phyloP scores from a whole-genome alignment of 2,888 invertebrate genomes.

The Agapostemon virescens region DNA sequence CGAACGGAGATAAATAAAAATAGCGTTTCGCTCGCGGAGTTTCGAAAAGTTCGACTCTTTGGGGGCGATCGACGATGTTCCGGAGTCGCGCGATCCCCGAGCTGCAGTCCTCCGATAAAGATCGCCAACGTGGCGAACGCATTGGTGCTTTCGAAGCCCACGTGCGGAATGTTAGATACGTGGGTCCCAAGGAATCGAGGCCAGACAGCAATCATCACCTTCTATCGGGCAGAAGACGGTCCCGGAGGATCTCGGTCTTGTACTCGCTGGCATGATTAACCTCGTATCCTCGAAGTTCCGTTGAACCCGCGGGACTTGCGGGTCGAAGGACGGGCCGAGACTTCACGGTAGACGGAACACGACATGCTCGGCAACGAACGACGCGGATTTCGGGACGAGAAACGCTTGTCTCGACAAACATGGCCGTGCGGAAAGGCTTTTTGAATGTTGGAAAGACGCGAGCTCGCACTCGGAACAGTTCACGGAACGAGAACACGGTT shows the following conservation, averaged over 20 bases:
- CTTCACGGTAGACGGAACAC: conserved; percentile 27
- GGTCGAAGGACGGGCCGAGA: conserved; percentile 3
- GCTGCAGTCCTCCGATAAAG: conserved; percentile 21
- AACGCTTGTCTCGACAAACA: conserved; percentile 72
- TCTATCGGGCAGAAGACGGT: conserved; percentile 36
- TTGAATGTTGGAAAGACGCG: conserved; percentile 49
- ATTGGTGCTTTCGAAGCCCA: conserved; percentile 42
- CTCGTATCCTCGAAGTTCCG: conserved; percentile 20
- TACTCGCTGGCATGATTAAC: conserved; percentile 32
- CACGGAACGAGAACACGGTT: conserved; percentile 57
- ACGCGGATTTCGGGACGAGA: conserved; percentile 55
- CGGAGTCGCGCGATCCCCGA: conserved; percentile 1
- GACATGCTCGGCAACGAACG: conserved; percentile 52
- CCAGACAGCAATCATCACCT: conserved; percentile 55
- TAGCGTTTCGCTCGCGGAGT: background rate
- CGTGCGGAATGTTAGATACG: conserved; percentile 54
- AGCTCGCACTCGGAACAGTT: conserved; percentile 25
- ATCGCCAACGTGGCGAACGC: conserved; percentile 61
- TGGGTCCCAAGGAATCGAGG: conserved; percentile 41
- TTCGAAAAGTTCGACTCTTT: conserved; percentile 12
- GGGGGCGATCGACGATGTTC: background rate
- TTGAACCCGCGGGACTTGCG: conserved; percentile 8
- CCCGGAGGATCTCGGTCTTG: conserved; percentile 43
- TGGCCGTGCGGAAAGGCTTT: conserved; percentile 71
- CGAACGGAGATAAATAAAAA: conserved; percentile 16